These are phyloP conservation scores for Agapetus fuscipes DNA, from an alignment of 2,888 invertebrate genomes.

Conservation along the genomic window DNA sequence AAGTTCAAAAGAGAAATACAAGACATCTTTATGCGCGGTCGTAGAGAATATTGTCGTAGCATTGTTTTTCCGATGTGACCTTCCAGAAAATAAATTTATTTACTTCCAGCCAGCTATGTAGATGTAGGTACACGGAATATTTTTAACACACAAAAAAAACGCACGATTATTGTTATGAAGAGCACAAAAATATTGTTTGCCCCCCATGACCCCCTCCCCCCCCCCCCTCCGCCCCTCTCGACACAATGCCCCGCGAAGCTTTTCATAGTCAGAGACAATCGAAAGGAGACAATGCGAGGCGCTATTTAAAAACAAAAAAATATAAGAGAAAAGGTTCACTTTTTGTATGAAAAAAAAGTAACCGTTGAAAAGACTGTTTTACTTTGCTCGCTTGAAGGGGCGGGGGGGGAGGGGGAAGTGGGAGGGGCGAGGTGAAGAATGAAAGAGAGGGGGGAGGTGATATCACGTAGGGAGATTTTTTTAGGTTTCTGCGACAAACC, in stretches of 20 bases:
- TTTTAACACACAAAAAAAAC: no score
- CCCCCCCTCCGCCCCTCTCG: neutral
- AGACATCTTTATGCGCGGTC: no score
- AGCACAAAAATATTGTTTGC: constrained; percentile 7
- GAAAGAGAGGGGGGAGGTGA: constrained; percentile 21
- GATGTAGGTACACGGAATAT: constrained; percentile 3
- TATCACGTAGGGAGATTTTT: constrained; percentile 12
- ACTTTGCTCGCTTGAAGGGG: constrained; percentile 17
- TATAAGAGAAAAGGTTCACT: constrained; percentile 52
- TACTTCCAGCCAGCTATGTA: no score
- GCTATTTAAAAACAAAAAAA: constrained; percentile 52
- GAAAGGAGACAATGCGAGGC: constrained; percentile 52
- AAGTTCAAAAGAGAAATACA: no score
- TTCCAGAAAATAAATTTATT: no score
- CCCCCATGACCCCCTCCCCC: neutral
- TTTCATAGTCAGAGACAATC: constrained; percentile 45
- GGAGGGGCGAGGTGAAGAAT: constrained; percentile 18
- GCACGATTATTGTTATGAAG: constrained; percentile 10
- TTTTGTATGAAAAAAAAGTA: constrained; percentile 29
- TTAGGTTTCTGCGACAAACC: constrained; percentile 14
- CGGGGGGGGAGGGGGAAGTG: constrained; percentile 5
- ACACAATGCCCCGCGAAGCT: constrained; percentile 16
- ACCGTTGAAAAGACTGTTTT: constrained; percentile 21
- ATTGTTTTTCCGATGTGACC: no score
- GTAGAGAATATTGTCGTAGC: no score